Percentiles rank a stretch among this genome's conserved stretches.
Conservation (phyloP, 1,140 invertebrate genomes). For the Caenorhabditis latens region DNA sequence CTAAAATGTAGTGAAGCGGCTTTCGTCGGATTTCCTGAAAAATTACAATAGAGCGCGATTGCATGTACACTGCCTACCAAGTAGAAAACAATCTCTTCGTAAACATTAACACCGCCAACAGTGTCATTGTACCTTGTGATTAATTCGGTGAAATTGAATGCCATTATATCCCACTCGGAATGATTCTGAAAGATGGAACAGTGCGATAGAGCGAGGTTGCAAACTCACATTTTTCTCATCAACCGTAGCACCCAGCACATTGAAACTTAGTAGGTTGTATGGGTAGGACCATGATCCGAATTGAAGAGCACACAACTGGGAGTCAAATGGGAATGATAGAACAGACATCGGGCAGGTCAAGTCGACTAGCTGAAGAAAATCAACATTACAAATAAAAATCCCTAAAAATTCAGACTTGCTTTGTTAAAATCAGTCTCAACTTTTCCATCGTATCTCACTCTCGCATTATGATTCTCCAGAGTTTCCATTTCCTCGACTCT, state of each 20-base stretch:
- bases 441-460: conserved; percentile 49
- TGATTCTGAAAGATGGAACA: not conserved
- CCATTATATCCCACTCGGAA: not conserved
- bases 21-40: conserved; percentile 53
- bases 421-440: conserved; percentile 63
- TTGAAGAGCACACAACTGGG: conserved; percentile 55
- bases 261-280: conserved; percentile 35
- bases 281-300: conserved; percentile 61
- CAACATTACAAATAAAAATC: not conserved
- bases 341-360: conserved; percentile 44
- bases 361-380: conserved; percentile 40
- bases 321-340: conserved; percentile 57
- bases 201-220: not conserved
- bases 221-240: not conserved
- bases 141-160: not conserved
- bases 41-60: not conserved
- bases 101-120: not conserved
- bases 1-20: conserved; percentile 61
- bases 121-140: not conserved
- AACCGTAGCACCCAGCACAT: not conserved
- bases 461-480: conserved; percentile 32
- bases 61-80: not conserved
- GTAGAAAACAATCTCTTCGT: conserved; percentile 2
- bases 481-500: conserved; percentile 58
- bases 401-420: not conserved